phyloP scores from a whole-genome alignment of 1,140 invertebrate species.

The Argopecten irradians region DNA sequence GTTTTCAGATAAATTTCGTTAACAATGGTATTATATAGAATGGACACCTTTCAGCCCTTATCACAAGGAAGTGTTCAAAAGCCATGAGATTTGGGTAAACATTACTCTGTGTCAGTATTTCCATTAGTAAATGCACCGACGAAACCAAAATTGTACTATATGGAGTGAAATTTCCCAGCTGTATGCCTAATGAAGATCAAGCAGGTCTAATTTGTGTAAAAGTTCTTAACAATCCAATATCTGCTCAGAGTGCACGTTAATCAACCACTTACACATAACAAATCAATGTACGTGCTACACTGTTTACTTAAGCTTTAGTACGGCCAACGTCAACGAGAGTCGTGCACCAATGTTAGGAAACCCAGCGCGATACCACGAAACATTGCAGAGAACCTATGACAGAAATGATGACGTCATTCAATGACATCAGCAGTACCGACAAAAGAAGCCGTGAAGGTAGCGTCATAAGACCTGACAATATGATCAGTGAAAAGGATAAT shows the following conservation, averaged over 20 bases:
- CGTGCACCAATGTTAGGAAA: background rate
- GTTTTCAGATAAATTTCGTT: background rate
- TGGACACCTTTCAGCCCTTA: no score
- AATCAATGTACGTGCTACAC: background rate
- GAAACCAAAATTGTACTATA: background rate
- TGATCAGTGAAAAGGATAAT: no score
- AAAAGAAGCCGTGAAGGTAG: background rate
- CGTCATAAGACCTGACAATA: no score
- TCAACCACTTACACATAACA: background rate
- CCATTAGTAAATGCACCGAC: background rate
- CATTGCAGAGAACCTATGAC: background rate
- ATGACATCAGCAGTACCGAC: background rate
- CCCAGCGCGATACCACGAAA: background rate
- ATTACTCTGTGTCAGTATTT: background rate
- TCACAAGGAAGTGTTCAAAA: background rate
- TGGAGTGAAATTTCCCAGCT: background rate
- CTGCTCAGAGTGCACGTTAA: background rate
- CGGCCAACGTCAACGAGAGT: background rate
- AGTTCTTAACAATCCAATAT: background rate
- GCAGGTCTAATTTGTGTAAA: background rate
- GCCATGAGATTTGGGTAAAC: background rate
- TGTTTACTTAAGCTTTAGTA: background rate
- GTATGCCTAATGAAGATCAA: background rate
- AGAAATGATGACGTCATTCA: background rate
- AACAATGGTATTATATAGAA: no score